These are phyloP conservation scores for Heterohyrax brucei DNA, from an alignment of 2,797 vertebrate species.

Conservation along the genomic window DNA sequence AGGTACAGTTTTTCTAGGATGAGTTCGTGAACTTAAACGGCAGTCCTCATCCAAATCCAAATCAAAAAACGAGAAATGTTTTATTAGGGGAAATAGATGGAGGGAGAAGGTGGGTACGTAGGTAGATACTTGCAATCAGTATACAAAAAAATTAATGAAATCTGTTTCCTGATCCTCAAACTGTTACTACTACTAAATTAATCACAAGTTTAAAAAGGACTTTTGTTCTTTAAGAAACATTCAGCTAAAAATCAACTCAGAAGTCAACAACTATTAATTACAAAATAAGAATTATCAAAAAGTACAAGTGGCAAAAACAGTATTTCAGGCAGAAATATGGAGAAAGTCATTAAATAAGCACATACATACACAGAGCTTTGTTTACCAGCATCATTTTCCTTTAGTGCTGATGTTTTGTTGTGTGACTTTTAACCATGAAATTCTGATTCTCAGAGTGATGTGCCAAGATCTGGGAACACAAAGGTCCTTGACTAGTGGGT, in stretches of 20 bases:
- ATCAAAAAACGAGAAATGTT: constrained; percentile 19
- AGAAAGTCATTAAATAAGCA: neutral
- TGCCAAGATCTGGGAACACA: neutral
- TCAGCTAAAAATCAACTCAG: neutral
- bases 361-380: neutral
- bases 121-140: neutral
- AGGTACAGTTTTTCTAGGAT: no score
- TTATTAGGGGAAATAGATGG: neutral
- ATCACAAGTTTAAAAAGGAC: neutral
- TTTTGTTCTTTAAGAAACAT: constrained; percentile 47
- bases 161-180: neutral
- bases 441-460: neutral
- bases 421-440: constrained; percentile 5
- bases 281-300: neutral
- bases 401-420: neutral
- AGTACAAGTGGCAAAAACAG: neutral
- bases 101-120: no score
- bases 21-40: no score
- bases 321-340: neutral
- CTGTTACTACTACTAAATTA: neutral
- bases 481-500: neutral
- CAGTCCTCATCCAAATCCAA: neutral
- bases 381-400: neutral
- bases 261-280: neutral
- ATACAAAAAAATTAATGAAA: neutral